Conservation (phyloP, 2,888 invertebrate genomes). For the Eupeodes latifasciatus region DNA sequence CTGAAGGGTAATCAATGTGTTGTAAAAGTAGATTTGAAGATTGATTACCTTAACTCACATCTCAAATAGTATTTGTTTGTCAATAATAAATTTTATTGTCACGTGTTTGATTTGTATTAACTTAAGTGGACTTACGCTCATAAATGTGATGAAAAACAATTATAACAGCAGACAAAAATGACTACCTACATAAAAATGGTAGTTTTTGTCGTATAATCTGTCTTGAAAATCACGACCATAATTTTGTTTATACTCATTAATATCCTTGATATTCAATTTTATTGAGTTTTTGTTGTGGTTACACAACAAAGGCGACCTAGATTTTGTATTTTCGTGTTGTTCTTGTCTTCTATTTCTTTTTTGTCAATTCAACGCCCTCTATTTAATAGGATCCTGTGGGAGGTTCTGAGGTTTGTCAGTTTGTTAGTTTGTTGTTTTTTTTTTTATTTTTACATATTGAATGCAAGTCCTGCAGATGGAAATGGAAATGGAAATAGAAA, state of each 20-base stretch:
- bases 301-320: constrained; percentile 30
- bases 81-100: constrained; percentile 30
- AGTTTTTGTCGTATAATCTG: background rate
- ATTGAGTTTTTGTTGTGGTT: constrained; percentile 26
- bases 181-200: background rate
- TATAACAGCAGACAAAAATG: background rate
- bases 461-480: constrained; percentile 18
- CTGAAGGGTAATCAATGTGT: background rate
- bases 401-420: background rate
- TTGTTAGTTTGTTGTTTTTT: no score
- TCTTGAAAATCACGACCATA: constrained; percentile 7
- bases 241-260: background rate
- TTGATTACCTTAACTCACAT: constrained; percentile 17
- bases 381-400: constrained; percentile 12
- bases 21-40: background rate
- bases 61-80: constrained; percentile 11
- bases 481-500: constrained; percentile 2
- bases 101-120: constrained; percentile 37
- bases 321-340: background rate
- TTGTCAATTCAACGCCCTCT: background rate
- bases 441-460: background rate
- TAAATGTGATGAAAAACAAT: constrained; percentile 17
- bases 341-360: background rate
- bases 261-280: constrained; percentile 17
- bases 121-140: constrained; percentile 23